A percentile compares a stretch with the other conserved stretches of the same genome.
Conservation (phyloP, 2,113 vertebrate species). For the sheep (Ovis aries) region DNA sequence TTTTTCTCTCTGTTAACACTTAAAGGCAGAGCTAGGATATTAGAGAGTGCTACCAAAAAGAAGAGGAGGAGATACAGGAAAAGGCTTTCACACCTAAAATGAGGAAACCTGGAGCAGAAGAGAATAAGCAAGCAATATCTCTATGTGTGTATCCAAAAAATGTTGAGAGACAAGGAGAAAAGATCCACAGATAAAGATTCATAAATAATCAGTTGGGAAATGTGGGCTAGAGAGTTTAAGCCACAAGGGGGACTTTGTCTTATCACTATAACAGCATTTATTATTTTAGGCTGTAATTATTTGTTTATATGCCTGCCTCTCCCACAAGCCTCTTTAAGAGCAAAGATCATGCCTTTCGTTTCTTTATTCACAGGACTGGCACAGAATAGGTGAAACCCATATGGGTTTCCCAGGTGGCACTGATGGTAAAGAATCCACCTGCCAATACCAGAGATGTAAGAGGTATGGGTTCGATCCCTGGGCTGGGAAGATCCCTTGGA, state of each 20-base stretch:
- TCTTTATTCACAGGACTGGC: neutral
- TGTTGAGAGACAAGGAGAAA: neutral
- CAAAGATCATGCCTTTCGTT: neutral
- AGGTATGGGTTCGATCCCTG: neutral
- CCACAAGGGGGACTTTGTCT: neutral
- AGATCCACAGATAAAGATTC: neutral
- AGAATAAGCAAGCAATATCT: neutral
- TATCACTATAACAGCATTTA: neutral
- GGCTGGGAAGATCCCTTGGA: neutral
- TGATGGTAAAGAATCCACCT: neutral
- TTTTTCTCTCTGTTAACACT: neutral
- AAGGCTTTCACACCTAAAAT: neutral
- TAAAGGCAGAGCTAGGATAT: neutral
- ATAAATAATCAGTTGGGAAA: neutral
- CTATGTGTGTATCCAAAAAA: neutral
- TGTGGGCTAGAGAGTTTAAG: neutral
- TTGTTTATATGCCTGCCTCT: neutral
- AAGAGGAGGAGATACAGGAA: neutral
- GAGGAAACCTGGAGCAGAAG: neutral
- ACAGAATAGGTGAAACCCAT: neutral
- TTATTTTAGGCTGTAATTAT: slow-evolving; percentile 24
- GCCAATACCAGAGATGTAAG: neutral
- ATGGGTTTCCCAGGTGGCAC: neutral
- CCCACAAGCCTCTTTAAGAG: neutral
- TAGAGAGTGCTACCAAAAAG: neutral